Base-by-base conservation (phyloP, 2,888 invertebrate genomes). In the Apamea epomidion region DNA sequence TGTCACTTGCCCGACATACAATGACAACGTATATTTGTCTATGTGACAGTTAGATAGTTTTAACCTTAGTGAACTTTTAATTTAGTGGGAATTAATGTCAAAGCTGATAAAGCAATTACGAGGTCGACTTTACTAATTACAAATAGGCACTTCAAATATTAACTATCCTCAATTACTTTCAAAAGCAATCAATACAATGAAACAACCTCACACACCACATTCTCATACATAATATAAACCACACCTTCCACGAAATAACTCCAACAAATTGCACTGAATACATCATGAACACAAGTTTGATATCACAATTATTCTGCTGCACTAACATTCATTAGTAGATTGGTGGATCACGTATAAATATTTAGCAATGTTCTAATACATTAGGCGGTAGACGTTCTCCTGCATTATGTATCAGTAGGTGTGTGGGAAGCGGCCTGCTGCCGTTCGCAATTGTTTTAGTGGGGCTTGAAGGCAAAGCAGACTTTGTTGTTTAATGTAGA, bases 341-440 rank as follows among this genome's bases (percentile, higher is more conserved):
- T 78, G 91, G 45, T 76, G 89, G 90, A 90, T 92, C 90, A 84
- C 91, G 89, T 90, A 95, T 95, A 95, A 95, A 95, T 95, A 95
- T 95, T 95, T 93, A 95, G 93, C 91, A 88, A 90, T 86, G 90
- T 83, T 91, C 94, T 95, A 95, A 95, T 95, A 94, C 94, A 95
- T 95, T 95, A 95, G 93, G 83, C 86, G 90, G 92, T 83, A 92
- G 92, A 92, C 92, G 91, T 81, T 89, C 87, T 76, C 77, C 88
- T 95, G 95, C 93, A 95, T 95, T 93, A 95, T 95, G 92, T 94
- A 95, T 94, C 72, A 91, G 87, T 42, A 80, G 78, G 82, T 64
- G 77, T 60, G 83, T 16, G 75, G 72, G 45, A 60, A 75, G 87
- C 80, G 84, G 37, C 77, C 79, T 68, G 80, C 21, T 60, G 7